phyloP scores from a whole-genome alignment of 2,113 vertebrate species.

The Oryctolagus cuniculus region DNA sequence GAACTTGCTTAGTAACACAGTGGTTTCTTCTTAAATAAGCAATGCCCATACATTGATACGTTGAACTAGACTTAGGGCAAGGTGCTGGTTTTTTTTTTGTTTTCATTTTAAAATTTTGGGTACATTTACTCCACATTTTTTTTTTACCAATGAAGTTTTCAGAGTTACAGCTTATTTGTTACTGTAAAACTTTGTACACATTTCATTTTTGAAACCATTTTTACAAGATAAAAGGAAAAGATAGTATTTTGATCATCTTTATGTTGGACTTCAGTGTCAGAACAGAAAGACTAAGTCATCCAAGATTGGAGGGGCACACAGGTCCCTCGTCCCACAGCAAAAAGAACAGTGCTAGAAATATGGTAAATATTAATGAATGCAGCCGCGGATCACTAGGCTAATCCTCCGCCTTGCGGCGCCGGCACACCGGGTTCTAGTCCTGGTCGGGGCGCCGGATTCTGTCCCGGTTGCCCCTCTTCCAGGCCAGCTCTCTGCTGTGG shows the following conservation, averaged over 20 bases:
- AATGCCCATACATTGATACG: background rate
- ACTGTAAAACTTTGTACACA: background rate
- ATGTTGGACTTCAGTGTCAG: background rate
- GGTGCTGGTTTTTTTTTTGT: background rate
- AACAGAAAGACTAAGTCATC: background rate
- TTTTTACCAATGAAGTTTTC: background rate
- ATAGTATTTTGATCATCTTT: background rate
- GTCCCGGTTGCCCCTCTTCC: too few relatives aligned
- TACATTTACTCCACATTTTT: constrained; percentile 8
- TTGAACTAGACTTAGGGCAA: background rate
- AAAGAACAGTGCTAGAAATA: background rate
- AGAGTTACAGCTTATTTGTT: background rate
- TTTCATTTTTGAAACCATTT: constrained; percentile 18
- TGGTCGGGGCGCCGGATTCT: too few relatives aligned
- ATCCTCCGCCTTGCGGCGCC: too few relatives aligned
- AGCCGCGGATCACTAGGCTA: too few relatives aligned
- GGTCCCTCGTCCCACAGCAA: too few relatives aligned
- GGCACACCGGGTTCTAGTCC: too few relatives aligned
- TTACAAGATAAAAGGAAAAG: background rate
- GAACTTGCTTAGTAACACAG: background rate
- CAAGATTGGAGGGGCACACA: background rate
- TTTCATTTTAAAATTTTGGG: background rate
- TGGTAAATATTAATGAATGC: background rate
- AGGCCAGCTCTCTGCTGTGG: too few relatives aligned
- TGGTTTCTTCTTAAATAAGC: background rate